phyloP scores from a whole-genome alignment of 1,140 invertebrate species.

The Coelopa frigida region DNA sequence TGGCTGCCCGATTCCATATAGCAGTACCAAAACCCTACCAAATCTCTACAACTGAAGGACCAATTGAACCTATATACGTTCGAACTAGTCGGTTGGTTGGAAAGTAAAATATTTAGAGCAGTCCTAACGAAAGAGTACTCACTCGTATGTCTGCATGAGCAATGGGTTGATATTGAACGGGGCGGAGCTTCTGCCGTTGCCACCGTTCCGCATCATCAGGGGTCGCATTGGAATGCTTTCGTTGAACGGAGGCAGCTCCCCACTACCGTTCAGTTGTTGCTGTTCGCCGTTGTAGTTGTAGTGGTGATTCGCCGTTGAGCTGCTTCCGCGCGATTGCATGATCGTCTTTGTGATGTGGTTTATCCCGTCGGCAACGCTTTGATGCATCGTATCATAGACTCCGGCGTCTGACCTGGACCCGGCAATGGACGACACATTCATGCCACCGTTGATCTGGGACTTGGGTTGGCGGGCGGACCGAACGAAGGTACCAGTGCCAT shows the following conservation, averaged over 20 bases:
- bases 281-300: not conserved
- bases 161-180: constrained; percentile 8
- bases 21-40: not conserved
- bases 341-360: constrained; percentile 51
- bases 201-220: constrained; percentile 50
- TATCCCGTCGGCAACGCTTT: constrained; percentile 51
- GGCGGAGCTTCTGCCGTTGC: constrained; percentile 12
- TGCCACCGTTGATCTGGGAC: constrained; percentile 31
- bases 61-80: not conserved
- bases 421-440: constrained; percentile 12
- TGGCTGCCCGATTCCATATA: not conserved
- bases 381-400: constrained; percentile 57
- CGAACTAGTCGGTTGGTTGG: not conserved
- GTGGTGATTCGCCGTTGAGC: constrained; percentile 18
- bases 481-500: constrained; percentile 43
- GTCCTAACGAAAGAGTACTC: constrained; percentile 18
- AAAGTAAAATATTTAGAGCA: not conserved
- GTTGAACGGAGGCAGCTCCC: constrained; percentile 48
- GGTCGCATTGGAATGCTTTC: constrained; percentile 72
- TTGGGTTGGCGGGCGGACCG: constrained; percentile 17
- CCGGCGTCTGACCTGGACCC: not conserved
- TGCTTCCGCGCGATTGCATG: constrained; percentile 44
- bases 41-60: constrained; percentile 4
- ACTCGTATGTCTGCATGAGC: constrained; percentile 31
- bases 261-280: constrained; percentile 20